These are phyloP conservation scores for Carcharodon carcharias DNA, from an alignment of 2,797 vertebrate species.

Conservation along the genomic window DNA sequence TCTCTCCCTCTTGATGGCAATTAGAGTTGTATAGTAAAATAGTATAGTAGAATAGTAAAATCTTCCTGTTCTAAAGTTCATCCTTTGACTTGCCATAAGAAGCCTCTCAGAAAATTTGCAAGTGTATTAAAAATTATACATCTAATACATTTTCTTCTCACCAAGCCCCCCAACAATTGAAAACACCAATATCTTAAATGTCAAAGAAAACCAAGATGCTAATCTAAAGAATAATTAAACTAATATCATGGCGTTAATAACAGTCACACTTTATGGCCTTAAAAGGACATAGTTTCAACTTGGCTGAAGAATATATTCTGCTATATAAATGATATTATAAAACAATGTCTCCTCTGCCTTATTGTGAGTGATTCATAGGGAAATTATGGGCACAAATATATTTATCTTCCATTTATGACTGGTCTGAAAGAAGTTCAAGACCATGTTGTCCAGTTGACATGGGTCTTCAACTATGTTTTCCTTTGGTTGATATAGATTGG, in stretches of 20 bases:
- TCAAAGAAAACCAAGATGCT: neutral
- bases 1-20: neutral
- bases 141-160: neutral
- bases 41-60: neutral
- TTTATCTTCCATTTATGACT: neutral
- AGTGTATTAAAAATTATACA: neutral
- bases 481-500: neutral
- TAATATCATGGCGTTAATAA: neutral
- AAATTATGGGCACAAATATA: no score
- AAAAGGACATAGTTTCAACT: neutral
- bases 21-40: neutral
- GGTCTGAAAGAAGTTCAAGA: neutral
- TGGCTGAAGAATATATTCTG: neutral
- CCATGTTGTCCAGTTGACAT: neutral
- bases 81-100: neutral
- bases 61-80: neutral
- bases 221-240: neutral
- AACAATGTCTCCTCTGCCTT: neutral
- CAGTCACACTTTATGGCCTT: neutral
- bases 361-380: no score
- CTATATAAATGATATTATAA: neutral
- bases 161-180: neutral
- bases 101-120: neutral
- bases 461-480: neutral
- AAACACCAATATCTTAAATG: neutral